Evolutionary conservation across 2,888 invertebrate species (phyloP).

Genomic region (Apamea anceps): DNA sequence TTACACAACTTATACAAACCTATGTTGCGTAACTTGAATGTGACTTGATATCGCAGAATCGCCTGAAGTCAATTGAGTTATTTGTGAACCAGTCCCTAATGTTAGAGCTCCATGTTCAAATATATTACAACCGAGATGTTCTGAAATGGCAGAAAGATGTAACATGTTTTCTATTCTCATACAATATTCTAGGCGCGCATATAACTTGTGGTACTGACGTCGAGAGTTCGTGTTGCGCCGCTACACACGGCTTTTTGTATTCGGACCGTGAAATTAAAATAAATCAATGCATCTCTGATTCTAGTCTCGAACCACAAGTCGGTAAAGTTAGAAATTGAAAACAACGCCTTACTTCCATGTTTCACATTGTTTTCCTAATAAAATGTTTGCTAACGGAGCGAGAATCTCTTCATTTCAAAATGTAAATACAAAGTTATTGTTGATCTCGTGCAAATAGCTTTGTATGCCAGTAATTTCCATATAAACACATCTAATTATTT

Average conservation of each 20-base stretch:
- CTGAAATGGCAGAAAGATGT: constrained; percentile 28
- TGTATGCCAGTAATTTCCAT: constrained; percentile 30
- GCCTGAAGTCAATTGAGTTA: constrained; percentile 23
- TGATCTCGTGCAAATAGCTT: constrained; percentile 15
- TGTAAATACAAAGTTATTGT: constrained; percentile 24
- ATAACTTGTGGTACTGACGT: constrained; percentile 64
- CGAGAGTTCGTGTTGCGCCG: constrained; percentile 59
- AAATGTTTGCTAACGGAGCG: constrained; percentile 11
- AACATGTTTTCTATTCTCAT: constrained; percentile 52
- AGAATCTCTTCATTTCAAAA: constrained; percentile 1
- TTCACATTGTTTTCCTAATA: constrained; percentile 1
- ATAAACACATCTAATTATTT: constrained; percentile 40
- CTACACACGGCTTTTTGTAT: constrained; percentile 65
- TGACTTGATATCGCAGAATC: constrained; percentile 1
- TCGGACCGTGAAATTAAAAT: constrained; percentile 72
- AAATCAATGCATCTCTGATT: constrained; percentile 56
- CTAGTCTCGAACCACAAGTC: constrained; percentile 24
- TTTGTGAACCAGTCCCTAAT: constrained; percentile 8
- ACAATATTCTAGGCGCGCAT: constrained; percentile 68
- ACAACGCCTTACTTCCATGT: constrained; percentile 7
- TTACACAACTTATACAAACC: not conserved
- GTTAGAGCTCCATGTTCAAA: constrained; percentile 19
- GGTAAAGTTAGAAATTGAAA: constrained; percentile 24
- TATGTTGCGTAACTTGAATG: not conserved
- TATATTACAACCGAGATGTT: constrained; percentile 41